Conservation (phyloP, 2,888 invertebrate species). For the Scrobipalpa atriplicella region DNA sequence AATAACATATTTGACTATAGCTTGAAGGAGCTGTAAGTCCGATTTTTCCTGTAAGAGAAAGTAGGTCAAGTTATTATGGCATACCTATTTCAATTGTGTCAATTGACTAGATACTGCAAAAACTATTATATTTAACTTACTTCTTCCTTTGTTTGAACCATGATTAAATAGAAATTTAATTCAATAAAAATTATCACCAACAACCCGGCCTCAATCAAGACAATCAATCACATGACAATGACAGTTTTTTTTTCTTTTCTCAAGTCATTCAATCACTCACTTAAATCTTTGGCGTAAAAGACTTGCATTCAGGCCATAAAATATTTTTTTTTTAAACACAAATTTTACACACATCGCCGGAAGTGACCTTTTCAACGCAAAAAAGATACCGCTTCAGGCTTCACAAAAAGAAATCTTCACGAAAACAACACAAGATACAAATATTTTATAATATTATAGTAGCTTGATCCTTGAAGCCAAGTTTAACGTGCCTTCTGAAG, state of each 20-base stretch:
- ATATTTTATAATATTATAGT: too few relatives aligned
- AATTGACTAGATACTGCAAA: background rate
- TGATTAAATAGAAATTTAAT: background rate
- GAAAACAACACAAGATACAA: too few relatives aligned
- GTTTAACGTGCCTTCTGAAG: too few relatives aligned
- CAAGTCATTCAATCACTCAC: too few relatives aligned
- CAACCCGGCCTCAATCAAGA: background rate
- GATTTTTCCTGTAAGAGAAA: constrained; percentile 80
- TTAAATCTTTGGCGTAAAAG: too few relatives aligned
- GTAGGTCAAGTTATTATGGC: background rate
- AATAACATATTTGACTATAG: constrained; percentile 89
- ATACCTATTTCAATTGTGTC: background rate
- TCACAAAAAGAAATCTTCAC: too few relatives aligned
- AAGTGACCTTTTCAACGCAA: too few relatives aligned
- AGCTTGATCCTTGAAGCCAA: too few relatives aligned
- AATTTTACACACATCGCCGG: too few relatives aligned
- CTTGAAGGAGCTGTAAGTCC: constrained; percentile 88
- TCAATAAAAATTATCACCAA: background rate
- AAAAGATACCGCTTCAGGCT: too few relatives aligned
- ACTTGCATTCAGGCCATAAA: too few relatives aligned
- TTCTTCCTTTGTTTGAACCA: background rate
- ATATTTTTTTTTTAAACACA: too few relatives aligned
- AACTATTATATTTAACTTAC: background rate
- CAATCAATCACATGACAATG: constrained; percentile 6
- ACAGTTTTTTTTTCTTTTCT: background rate